Evolutionary conservation across 2,113 vertebrate genomes (phyloP).

Genomic region (Calidris pygmaea): DNA sequence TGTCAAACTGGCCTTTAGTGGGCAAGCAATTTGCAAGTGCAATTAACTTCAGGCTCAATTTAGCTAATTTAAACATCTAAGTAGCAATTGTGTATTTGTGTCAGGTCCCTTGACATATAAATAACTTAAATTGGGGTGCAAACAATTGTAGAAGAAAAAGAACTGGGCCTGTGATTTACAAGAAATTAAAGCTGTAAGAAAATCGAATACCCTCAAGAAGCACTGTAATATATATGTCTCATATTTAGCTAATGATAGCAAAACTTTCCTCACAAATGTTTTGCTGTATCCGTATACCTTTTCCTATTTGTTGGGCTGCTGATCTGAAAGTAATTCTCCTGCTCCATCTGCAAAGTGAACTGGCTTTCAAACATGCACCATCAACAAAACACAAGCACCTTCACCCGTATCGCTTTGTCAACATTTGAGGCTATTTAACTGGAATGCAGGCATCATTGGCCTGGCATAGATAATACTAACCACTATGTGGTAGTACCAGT

Average conservation of each 20-base stretch:
- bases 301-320: background rate
- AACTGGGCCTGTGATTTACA: background rate
- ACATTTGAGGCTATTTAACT: background rate
- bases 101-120: background rate
- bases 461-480: background rate
- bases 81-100: background rate
- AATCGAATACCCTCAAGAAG: background rate
- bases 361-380: background rate
- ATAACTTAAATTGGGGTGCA: background rate
- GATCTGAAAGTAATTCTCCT: background rate
- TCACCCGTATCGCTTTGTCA: background rate
- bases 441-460: background rate
- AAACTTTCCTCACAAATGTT: background rate
- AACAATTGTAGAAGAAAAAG: background rate
- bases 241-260: background rate
- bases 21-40: background rate
- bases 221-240: background rate
- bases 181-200: background rate
- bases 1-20: background rate
- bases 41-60: constrained; percentile 39
- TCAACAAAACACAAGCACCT: background rate
- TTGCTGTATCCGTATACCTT: background rate
- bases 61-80: constrained; percentile 15
- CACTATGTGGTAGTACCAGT: too few species aligned
- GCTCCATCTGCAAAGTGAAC: background rate